A percentile compares a stretch with the other conserved stretches of the same genome.
phyloP scores from a whole-genome alignment of 2,797 vertebrate species.

The Erithacus rubecula region DNA sequence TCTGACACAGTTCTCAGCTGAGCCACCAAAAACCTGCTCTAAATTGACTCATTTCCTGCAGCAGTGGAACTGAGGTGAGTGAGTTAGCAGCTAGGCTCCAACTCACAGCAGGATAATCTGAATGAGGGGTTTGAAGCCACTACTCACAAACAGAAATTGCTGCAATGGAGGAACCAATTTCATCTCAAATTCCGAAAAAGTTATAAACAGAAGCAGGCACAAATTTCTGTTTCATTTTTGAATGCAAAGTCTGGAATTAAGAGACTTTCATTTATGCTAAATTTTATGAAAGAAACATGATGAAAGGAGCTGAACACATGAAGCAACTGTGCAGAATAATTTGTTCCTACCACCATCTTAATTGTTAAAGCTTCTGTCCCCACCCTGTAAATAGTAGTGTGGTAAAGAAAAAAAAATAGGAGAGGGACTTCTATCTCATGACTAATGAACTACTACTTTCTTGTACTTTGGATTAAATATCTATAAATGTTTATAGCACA shows the following conservation, averaged over 20 bases:
- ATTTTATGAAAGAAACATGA: not conserved
- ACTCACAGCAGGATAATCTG: not conserved
- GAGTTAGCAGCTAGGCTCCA: not conserved
- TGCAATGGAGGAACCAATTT: not conserved
- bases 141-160: not conserved
- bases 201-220: not conserved
- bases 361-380: not conserved
- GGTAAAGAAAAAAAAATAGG: not conserved
- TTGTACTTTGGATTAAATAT: not conserved
- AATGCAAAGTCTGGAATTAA: not conserved
- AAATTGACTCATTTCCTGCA: not conserved
- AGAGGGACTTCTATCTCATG: not conserved
- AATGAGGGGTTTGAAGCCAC: not conserved
- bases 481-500: not conserved
- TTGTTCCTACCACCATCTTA: not conserved
- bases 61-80: not conserved
- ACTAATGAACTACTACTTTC: not conserved
- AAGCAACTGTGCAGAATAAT: not conserved
- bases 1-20: not conserved
- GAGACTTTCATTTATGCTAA: not conserved
- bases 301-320: not conserved
- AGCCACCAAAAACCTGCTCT: not conserved
- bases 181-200: not conserved
- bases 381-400: not conserved
- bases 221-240: not conserved